phyloP scores from a whole-genome alignment of 2,888 invertebrate genomes.

The Rambutsinella grinnellia region DNA sequence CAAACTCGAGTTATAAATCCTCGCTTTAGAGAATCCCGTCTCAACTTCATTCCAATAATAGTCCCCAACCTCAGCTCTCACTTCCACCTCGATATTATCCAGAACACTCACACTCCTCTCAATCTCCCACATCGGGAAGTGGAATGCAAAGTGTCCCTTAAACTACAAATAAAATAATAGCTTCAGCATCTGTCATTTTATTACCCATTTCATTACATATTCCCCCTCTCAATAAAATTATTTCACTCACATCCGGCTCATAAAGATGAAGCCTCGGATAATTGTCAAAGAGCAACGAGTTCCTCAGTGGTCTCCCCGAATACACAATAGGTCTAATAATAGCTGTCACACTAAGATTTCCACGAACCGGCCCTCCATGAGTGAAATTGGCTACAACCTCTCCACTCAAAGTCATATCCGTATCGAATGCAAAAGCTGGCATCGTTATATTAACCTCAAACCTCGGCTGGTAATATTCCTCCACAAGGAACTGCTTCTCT shows the following conservation, averaged over 20 bases:
- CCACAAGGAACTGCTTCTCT: constrained; percentile 87
- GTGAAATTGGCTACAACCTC: constrained; percentile 95
- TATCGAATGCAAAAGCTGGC: constrained; percentile 93
- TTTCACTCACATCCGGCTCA: constrained; percentile 28
- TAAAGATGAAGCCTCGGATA: constrained; percentile 33
- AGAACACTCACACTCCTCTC: constrained; percentile 75
- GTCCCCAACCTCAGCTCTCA: constrained; percentile 90
- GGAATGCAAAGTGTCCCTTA: constrained; percentile 88
- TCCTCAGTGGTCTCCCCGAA: constrained; percentile 32
- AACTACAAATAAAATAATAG: constrained; percentile 74
- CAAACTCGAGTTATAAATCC: constrained; percentile 89
- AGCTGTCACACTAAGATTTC: constrained; percentile 89
- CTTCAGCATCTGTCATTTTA: constrained; percentile 25
- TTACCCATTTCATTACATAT: constrained; percentile 11
- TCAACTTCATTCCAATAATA: constrained; percentile 87
- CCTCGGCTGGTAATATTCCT: constrained; percentile 95
- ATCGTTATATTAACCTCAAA: constrained; percentile 97
- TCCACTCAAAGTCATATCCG: constrained; percentile 86
- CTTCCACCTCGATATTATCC: constrained; percentile 84
- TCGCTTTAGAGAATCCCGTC: constrained; percentile 87
- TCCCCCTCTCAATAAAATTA: constrained; percentile 7
- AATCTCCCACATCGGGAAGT: constrained; percentile 86
- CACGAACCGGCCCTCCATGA: constrained; percentile 89
- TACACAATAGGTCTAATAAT: constrained; percentile 77
- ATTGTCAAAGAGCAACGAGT: constrained; percentile 14